phyloP scores from a whole-genome alignment of 2,888 invertebrate genomes.

The Lasius fuliginosus region DNA sequence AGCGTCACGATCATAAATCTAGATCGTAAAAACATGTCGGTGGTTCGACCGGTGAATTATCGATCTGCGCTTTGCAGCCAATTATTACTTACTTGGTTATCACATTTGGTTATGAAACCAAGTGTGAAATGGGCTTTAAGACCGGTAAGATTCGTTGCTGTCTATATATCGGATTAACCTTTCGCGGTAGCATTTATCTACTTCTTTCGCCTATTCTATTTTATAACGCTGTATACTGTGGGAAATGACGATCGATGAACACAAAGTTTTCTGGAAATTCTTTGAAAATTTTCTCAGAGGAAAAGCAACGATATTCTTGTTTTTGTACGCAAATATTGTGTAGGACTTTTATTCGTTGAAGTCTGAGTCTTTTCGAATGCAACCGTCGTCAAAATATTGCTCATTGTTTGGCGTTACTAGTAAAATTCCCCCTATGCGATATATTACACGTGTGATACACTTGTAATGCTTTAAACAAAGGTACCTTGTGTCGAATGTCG shows the following conservation, averaged over 20 bases:
- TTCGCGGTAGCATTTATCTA: background rate
- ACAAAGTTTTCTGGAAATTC: background rate
- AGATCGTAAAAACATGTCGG: too few relatives aligned
- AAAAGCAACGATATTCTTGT: background rate
- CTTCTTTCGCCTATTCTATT: conserved; percentile 5
- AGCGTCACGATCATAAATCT: too few relatives aligned
- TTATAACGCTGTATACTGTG: background rate
- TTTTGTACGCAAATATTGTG: background rate
- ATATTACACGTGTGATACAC: conserved; percentile 41
- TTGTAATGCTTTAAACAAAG: conserved; percentile 74
- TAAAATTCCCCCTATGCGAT: conserved; percentile 52
- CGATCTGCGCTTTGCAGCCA: background rate
- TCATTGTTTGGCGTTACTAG: conserved; percentile 31
- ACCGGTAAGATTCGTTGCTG: conserved; percentile 21
- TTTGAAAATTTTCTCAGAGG: background rate
- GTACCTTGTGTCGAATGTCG: conserved; percentile 67
- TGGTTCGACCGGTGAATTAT: background rate
- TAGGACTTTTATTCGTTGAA: background rate
- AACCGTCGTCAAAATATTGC: conserved; percentile 8
- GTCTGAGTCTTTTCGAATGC: conserved; percentile 19
- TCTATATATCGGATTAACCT: conserved; percentile 25
- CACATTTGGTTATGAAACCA: background rate
- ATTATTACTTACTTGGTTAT: too few relatives aligned
- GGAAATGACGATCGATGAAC: background rate
- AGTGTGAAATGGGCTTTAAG: conserved; percentile 8